phyloP scores from a whole-genome alignment of 1,140 invertebrate genomes.

The Orius insidiosus region DNA sequence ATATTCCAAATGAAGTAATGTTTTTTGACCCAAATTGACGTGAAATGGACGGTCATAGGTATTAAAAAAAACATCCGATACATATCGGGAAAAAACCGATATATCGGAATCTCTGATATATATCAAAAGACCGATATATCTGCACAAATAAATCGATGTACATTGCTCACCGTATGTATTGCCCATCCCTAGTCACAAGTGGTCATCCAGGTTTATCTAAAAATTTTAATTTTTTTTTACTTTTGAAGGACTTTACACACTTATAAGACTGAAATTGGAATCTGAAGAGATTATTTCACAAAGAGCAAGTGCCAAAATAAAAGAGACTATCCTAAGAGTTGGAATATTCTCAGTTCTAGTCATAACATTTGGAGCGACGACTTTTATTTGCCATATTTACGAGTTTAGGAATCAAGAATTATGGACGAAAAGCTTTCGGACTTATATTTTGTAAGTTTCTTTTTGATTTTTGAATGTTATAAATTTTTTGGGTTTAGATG shows the following conservation, averaged over 20 bases:
- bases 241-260: conserved; percentile 36
- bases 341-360: conserved; percentile 38
- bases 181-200: too few relatives aligned
- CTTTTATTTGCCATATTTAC: conserved; percentile 63
- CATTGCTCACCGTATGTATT: too few relatives aligned
- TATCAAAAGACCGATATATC: too few relatives aligned
- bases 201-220: too few relatives aligned
- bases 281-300: conserved; percentile 66
- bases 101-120: too few relatives aligned
- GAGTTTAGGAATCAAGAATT: conserved; percentile 51
- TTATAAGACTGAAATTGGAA: conserved; percentile 58
- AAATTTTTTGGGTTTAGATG: conserved; percentile 32
- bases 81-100: too few relatives aligned
- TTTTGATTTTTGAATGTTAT: neutral
- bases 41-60: too few relatives aligned
- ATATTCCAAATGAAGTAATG: too few relatives aligned
- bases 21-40: too few relatives aligned
- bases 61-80: too few relatives aligned
- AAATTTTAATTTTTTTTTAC: conserved; percentile 18
- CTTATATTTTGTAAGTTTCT: conserved; percentile 60
- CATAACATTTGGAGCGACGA: conserved; percentile 54
- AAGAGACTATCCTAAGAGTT: conserved; percentile 63
- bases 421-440: conserved; percentile 56
- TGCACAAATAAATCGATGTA: too few relatives aligned
- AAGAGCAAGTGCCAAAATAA: conserved; percentile 62